phyloP scores from a whole-genome alignment of 2,113 vertebrate genomes.

The Chitala chitala region DNA sequence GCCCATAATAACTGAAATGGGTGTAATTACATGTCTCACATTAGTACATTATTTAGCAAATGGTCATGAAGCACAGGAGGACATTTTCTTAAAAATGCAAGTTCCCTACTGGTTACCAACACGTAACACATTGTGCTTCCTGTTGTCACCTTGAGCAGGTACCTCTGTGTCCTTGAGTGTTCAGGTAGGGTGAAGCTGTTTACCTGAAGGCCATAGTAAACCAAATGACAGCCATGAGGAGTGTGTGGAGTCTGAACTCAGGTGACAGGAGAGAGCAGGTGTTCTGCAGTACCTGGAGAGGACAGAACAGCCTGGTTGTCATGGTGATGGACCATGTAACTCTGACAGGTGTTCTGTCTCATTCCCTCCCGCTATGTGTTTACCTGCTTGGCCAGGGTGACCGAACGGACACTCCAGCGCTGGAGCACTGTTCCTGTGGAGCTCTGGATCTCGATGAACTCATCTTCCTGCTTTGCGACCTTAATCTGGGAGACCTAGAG shows the following conservation, averaged over 20 bases:
- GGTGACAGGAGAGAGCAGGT: constrained; percentile 74
- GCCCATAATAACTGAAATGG: constrained; percentile 85
- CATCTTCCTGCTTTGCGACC: constrained; percentile 85
- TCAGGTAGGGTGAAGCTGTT: background rate
- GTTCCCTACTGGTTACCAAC: no score
- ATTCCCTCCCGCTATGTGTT: background rate
- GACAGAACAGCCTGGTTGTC: background rate
- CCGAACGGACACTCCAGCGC: constrained; percentile 79
- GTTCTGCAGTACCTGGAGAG: constrained; percentile 76
- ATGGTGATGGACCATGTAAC: background rate
- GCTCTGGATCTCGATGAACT: constrained; percentile 92
- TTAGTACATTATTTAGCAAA: no score
- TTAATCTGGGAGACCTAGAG: constrained; percentile 88
- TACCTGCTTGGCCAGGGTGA: constrained; percentile 82
- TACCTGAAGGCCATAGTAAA: constrained; percentile 96
- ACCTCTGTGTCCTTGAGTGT: no score
- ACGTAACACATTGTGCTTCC: no score
- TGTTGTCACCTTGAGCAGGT: no score
- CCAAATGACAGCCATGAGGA: constrained; percentile 91
- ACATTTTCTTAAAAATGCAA: no score
- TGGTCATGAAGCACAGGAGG: no score
- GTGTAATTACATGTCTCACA: no score
- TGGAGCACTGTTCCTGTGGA: constrained; percentile 85
- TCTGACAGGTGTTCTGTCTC: background rate
- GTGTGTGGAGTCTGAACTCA: constrained; percentile 77